Conservation (phyloP, 2,888 invertebrate species). For the Uropetala carovei region DNA sequence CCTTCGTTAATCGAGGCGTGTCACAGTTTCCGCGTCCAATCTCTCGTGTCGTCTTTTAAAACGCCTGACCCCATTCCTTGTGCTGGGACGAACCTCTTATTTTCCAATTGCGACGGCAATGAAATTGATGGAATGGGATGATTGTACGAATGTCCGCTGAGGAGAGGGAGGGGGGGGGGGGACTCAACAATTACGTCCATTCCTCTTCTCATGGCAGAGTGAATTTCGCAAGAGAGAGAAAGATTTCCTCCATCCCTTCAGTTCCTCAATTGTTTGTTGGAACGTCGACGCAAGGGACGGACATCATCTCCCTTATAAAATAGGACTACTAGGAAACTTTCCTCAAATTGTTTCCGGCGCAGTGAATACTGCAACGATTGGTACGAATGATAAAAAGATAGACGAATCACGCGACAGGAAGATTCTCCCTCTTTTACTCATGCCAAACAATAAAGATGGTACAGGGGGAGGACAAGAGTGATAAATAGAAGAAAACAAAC, state of each 20-base stretch:
- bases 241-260: neutral
- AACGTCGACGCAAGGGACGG: neutral
- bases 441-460: neutral
- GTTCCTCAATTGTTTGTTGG: neutral
- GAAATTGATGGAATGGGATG: slow-evolving; percentile 9
- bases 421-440: neutral
- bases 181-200: neutral
- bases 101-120: slow-evolving; percentile 19
- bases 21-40: slow-evolving; percentile 3
- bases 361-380: neutral
- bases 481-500: neutral
- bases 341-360: neutral
- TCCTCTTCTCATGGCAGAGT: neutral
- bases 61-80: neutral
- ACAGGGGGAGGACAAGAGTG: neutral
- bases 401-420: neutral
- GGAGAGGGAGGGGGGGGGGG: neutral
- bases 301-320: neutral
- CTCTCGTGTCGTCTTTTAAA: slow-evolving; percentile 12
- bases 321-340: too few relatives aligned
- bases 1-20: neutral
- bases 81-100: neutral
- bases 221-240: neutral
- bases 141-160: neutral
- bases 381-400: slow-evolving; percentile 11